Base-by-base conservation (phyloP, 2,888 invertebrate species). In the Limnephilus auricula region DNA sequence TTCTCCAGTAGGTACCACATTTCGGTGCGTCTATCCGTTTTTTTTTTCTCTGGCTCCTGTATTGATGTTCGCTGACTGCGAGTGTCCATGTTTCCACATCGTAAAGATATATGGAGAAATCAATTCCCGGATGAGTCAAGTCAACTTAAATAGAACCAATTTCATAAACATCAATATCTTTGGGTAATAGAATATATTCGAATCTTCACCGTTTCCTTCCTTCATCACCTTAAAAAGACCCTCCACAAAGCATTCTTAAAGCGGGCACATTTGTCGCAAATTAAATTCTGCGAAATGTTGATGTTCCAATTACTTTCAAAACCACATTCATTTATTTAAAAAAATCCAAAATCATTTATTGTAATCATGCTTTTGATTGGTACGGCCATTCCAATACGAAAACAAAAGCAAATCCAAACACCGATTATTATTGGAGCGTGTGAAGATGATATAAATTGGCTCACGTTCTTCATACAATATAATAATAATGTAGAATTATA, bases 391-490 rank as follows among this genome's bases (percentile, higher is more conserved):
- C 25, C 25, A 9, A n/a, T 9, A 65, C n/a, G 65, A 65, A 65
- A 65, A 65, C 65, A 65, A 65, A 65, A 65, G 65, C 65, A 65
- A n/a, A 65, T 25, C 65, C 65, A 5, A 25, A 65, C 65, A 6
- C 5, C 80, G 32, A 80, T 80, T 80, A 25, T 85, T 85, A 40
- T 45, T 85, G 40, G 30, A 85, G 34, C n/a, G 45, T 40, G 34
- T 40, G 40, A 40, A 80, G 30, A 85, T 30, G 25, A 45, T 40
- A n/a, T n/a, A 85, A 85, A 85, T 85, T 85, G 40, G 15, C n/a
- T 85, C 85, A 85, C 85, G 85, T 85, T 25, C 30, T 34, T n/a
- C 45, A n/a, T 65, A 65, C 65, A 65, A 65, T 65, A 65, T 65
- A 25, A 65, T 65, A 65, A 65, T 65, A 65, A 2, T 25, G 2